These are phyloP conservation scores for Mastomys natalensis DNA, from an alignment of 2,113 vertebrate species.

Conservation along the genomic window DNA sequence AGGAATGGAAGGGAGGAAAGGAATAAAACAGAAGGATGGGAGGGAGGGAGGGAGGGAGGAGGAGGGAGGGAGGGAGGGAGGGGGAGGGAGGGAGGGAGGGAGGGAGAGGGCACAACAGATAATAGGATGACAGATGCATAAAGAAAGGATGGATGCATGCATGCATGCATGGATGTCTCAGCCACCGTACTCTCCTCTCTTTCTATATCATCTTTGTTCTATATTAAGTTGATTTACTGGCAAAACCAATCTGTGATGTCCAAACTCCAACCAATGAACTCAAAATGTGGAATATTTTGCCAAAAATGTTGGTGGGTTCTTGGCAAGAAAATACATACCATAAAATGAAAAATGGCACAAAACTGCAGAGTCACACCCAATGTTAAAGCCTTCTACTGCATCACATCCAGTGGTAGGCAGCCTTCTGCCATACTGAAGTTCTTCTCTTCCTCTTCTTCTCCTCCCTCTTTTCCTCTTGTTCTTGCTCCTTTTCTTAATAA, in stretches of 20 bases:
- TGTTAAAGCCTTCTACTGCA: not conserved
- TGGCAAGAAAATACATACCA: not conserved
- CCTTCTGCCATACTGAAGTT: not conserved
- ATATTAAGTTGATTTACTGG: not conserved
- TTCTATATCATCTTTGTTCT: not conserved
- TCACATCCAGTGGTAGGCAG: not conserved
- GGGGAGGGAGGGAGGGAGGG: not conserved
- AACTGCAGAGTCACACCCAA: not conserved
- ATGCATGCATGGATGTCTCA: not conserved
- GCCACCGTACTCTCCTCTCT: not conserved
- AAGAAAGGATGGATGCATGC: not conserved
- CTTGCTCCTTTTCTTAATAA: not conserved
- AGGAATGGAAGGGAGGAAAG: not conserved
- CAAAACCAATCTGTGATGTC: conserved; percentile 40
- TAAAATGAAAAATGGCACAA: not conserved
- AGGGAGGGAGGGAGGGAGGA: too few species aligned
- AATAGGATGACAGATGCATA: not conserved
- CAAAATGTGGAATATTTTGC: not conserved
- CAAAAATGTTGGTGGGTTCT: not conserved
- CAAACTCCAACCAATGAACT: conserved; percentile 5
- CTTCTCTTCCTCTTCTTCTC: not conserved
- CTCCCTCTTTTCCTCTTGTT: not conserved
- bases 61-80: fast-evolving
- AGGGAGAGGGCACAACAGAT: not conserved
- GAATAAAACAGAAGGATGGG: too few species aligned